These are phyloP conservation scores for Hypotaenidia philippensis DNA, from an alignment of 2,797 vertebrate genomes.

Conservation along the genomic window DNA sequence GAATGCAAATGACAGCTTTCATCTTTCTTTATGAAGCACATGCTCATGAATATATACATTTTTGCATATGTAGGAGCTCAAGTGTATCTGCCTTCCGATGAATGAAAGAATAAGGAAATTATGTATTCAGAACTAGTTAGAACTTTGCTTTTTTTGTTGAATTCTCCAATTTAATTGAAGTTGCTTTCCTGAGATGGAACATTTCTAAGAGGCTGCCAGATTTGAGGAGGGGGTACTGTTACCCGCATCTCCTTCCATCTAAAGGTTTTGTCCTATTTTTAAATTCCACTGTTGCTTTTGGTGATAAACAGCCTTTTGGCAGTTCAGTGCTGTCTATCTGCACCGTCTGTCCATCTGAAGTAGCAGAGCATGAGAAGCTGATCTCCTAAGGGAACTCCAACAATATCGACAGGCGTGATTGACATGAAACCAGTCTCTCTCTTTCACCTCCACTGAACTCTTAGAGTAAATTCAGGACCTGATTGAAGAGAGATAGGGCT, in stretches of 20 bases:
- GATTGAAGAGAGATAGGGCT: slow-evolving; percentile 19
- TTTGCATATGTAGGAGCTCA: slow-evolving; percentile 30
- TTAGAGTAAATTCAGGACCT: slow-evolving; percentile 21
- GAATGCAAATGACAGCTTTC: slow-evolving; percentile 51
- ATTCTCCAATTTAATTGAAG: slow-evolving; percentile 27
- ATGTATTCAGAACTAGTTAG: slow-evolving; percentile 20
- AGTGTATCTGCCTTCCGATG: slow-evolving; percentile 18
- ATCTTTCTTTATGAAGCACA: slow-evolving; percentile 55
- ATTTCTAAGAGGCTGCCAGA: not conserved
- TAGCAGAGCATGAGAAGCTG: slow-evolving; percentile 31
- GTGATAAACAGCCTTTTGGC: slow-evolving; percentile 14
- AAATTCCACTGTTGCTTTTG: not conserved
- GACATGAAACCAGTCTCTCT: slow-evolving; percentile 19
- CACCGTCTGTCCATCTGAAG: slow-evolving; percentile 24
- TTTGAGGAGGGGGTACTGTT: not conserved
- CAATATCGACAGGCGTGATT: slow-evolving; percentile 31
- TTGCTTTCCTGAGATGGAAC: slow-evolving; percentile 16
- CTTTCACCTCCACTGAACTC: slow-evolving; percentile 41
- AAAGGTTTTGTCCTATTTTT: slow-evolving; percentile 20
- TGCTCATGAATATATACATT: slow-evolving; percentile 63
- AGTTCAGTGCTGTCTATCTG: slow-evolving; percentile 23
- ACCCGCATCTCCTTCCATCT: not conserved
- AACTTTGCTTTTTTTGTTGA: slow-evolving; percentile 22
- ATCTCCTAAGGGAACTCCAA: slow-evolving; percentile 24
- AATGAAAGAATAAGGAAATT: slow-evolving; percentile 36